These are phyloP conservation scores for Idris sp. DNA, from an alignment of 1,140 invertebrate species.

Conservation along the genomic window DNA sequence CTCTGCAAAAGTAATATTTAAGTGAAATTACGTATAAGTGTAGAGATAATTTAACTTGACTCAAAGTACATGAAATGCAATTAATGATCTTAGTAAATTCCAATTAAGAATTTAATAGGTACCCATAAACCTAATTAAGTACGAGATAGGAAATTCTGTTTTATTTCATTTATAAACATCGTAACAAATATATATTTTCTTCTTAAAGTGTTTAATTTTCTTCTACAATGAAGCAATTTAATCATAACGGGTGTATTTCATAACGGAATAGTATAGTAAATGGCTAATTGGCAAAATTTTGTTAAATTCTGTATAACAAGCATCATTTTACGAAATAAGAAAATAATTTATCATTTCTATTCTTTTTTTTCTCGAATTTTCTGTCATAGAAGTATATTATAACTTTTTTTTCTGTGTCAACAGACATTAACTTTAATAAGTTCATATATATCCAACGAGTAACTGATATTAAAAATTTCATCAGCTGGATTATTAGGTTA, in stretches of 20 bases:
- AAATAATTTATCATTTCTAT: no score
- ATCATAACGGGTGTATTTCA: no score
- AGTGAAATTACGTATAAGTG: slow-evolving; percentile 1
- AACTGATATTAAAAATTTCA: slow-evolving; percentile 49
- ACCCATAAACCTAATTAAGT: slow-evolving; percentile 20
- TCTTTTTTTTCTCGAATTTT: no score
- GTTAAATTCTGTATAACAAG: no score
- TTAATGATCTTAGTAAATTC: slow-evolving; percentile 30
- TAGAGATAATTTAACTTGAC: slow-evolving; percentile 20
- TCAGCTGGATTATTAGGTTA: slow-evolving; percentile 57
- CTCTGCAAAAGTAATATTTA: no score
- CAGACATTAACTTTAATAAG: slow-evolving; percentile 8
- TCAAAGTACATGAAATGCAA: slow-evolving; percentile 12
- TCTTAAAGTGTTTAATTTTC: slow-evolving; percentile 12
- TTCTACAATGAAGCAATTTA: no score
- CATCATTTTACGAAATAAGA: no score
- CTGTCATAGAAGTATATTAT: no score
- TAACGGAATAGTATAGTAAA: no score
- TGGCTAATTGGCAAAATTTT: no score
- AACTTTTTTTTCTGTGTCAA: slow-evolving; percentile 6
- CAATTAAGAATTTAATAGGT: slow-evolving; percentile 32
- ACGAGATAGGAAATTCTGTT: slow-evolving; percentile 14
- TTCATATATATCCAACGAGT: slow-evolving; percentile 14
- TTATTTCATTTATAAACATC: slow-evolving; percentile 20
- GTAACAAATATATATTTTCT: slow-evolving; percentile 13